Conservation (phyloP, 2,113 vertebrate genomes). For the Lepus americanus region DNA sequence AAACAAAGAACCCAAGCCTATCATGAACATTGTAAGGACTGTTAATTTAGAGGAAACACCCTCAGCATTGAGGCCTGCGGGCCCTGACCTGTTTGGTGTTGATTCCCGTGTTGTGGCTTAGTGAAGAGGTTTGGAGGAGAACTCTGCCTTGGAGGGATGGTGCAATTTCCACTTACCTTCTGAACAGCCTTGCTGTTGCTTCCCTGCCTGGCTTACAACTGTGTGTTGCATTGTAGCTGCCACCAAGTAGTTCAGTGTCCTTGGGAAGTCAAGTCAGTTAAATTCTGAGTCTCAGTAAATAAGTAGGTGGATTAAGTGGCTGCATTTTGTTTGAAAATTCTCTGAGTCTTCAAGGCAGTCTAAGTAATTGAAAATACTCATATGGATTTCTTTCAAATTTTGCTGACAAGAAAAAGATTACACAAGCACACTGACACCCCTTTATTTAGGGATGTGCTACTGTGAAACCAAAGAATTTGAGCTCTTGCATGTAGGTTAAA, state of each 20-base stretch:
- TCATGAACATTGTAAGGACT: neutral
- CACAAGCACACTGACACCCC: too few relatives aligned
- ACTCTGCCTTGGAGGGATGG: neutral
- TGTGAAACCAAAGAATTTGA: conserved; percentile 31
- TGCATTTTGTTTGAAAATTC: conserved; percentile 42
- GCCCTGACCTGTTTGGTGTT: neutral
- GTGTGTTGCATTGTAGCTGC: neutral
- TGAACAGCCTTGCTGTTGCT: neutral
- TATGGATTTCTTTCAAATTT: conserved; percentile 27
- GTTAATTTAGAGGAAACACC: neutral
- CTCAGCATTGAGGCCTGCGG: neutral
- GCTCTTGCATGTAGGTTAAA: neutral
- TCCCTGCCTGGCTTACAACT: neutral
- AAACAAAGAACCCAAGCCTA: neutral
- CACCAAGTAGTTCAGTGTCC: neutral
- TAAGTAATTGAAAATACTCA: conserved; percentile 44
- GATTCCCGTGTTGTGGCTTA: neutral
- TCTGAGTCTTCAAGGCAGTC: neutral
- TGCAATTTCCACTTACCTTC: conserved; percentile 8
- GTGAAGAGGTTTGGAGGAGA: neutral
- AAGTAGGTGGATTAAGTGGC: conserved; percentile 1
- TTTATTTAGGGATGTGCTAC: neutral
- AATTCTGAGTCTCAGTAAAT: neutral
- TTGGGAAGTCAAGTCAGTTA: conserved; percentile 42
- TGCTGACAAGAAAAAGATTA: conserved; percentile 6